A percentile compares a stretch with the other conserved stretches of the same genome.
These are phyloP conservation scores for Gymnarchus niloticus DNA, from an alignment of 2,113 vertebrate species.

Conservation along the genomic window DNA sequence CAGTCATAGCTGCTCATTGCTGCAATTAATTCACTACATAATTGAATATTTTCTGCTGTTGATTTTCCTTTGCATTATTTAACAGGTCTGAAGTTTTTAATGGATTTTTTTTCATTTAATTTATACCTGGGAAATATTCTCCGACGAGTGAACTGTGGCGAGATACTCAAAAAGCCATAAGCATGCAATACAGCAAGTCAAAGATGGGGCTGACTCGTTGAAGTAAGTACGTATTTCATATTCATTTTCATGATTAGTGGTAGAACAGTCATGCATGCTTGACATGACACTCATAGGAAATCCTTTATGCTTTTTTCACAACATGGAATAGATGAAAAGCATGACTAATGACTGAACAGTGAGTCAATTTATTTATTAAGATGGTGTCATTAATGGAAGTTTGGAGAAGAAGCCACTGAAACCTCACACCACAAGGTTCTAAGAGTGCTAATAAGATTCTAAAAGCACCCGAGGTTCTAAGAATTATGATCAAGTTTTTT, in stretches of 20 bases:
- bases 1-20: neutral
- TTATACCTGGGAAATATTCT: too few species aligned
- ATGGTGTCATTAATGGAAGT: neutral
- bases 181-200: too few species aligned
- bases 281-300: neutral
- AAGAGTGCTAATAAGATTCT: too few species aligned
- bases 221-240: too few species aligned
- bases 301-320: neutral
- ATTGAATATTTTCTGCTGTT: neutral
- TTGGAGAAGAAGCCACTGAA: neutral
- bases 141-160: neutral
- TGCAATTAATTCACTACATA: neutral
- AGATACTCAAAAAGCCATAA: too few species aligned
- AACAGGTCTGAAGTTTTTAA: neutral
- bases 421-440: neutral
- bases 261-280: neutral
- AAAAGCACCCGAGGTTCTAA: neutral
- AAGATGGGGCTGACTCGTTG: too few species aligned
- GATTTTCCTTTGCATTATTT: neutral
- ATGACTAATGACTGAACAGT: neutral
- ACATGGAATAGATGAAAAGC: neutral
- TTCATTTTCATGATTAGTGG: neutral
- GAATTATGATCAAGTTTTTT: neutral
- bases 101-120: too few species aligned
- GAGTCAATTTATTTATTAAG: neutral